These are phyloP conservation scores for Elysia crispata DNA, from an alignment of 2,888 invertebrate species.

Conservation along the genomic window DNA sequence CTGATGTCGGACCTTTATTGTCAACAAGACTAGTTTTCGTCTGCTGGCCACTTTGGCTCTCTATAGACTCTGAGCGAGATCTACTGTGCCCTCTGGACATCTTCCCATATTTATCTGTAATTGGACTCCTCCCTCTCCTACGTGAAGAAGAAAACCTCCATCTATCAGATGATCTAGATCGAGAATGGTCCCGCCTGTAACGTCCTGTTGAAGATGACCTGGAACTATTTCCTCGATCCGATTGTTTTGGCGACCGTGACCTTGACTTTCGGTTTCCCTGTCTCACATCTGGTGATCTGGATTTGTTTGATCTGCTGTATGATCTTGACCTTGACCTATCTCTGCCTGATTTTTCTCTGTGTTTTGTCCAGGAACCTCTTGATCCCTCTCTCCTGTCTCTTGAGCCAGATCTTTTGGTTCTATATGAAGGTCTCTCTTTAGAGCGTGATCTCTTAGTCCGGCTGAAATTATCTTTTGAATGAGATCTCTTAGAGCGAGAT, in stretches of 20 bases:
- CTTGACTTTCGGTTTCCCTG: constrained; percentile 20
- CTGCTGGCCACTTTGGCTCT: background rate
- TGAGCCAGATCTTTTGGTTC: too few species aligned
- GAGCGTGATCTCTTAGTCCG: too few species aligned
- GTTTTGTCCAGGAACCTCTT: background rate
- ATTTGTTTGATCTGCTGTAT: background rate
- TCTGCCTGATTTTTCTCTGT: background rate
- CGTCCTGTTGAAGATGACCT: constrained; percentile 17
- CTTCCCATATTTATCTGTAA: constrained; percentile 21
- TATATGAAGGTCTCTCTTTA: too few species aligned
- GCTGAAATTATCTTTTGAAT: too few species aligned
- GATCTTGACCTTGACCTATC: background rate
- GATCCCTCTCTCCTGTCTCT: background rate
- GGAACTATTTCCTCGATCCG: constrained; percentile 38
- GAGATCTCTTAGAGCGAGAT: background rate
- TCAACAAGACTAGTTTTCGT: background rate
- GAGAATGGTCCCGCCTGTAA: constrained; percentile 28
- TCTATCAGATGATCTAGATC: constrained; percentile 35
- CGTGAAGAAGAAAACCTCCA: background rate
- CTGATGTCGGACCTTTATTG: background rate
- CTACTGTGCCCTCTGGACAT: constrained; percentile 16
- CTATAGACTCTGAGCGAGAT: constrained; percentile 31
- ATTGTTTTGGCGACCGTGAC: constrained; percentile 29
- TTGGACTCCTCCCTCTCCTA: constrained; percentile 30
- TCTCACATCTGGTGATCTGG: constrained; percentile 22